Evolutionary conservation across 2,888 invertebrate species (phyloP).

Genomic region (Charanyca ferruginea): DNA sequence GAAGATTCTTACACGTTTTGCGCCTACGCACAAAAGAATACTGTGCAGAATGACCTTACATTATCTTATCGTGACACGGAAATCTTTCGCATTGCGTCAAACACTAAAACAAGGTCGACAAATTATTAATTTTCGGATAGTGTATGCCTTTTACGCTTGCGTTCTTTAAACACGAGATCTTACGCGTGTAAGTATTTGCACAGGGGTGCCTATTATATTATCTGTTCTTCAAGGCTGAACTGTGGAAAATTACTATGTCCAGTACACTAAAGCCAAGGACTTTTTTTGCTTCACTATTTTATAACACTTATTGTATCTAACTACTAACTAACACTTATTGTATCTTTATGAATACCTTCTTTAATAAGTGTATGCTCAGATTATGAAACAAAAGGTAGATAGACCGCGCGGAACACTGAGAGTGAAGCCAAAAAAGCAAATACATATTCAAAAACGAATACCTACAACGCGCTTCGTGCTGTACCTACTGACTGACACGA

Average conservation of each 20-base stretch:
- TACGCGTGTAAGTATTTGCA: conserved; percentile 5
- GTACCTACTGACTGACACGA: too few species aligned
- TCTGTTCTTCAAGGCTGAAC: background rate
- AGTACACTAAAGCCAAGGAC: background rate
- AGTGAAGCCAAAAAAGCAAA: too few species aligned
- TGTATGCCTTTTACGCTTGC: conserved; percentile 19
- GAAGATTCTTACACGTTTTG: conserved; percentile 9
- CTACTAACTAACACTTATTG: too few species aligned
- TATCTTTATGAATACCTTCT: background rate
- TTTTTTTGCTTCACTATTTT: background rate
- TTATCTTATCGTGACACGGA: conserved; percentile 62
- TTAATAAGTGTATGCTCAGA: too few species aligned
- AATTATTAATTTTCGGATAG: conserved; percentile 37
- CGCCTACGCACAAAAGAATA: conserved; percentile 23
- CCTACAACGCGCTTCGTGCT: too few species aligned
- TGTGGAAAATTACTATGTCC: background rate
- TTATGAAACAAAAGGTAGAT: too few species aligned
- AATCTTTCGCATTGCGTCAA: conserved; percentile 61
- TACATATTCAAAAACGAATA: too few species aligned
- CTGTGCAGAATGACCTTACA: conserved; percentile 51
- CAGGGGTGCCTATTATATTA: conserved; percentile 15
- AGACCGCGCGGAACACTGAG: too few species aligned
- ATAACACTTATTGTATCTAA: background rate
- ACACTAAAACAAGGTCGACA: conserved; percentile 48
- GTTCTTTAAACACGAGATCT: background rate